phyloP scores from a whole-genome alignment of 2,113 vertebrate species.

The Peromyscus leucopus region DNA sequence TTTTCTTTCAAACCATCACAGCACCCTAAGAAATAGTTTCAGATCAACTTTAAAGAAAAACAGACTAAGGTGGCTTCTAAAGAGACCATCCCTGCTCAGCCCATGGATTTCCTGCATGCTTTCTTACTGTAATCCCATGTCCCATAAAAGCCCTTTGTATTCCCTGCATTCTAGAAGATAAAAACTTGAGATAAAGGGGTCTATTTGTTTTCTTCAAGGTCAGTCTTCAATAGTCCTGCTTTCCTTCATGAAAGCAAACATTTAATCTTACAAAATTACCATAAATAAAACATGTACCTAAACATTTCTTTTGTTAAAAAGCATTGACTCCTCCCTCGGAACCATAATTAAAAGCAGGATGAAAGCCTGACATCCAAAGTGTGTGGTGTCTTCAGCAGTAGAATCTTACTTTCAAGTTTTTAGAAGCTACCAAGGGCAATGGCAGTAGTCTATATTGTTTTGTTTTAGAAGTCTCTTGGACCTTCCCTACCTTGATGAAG shows the following conservation, averaged over 20 bases:
- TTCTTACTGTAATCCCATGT: background rate
- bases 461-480: background rate
- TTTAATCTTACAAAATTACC: background rate
- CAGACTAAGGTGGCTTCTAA: background rate
- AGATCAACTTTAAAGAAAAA: background rate
- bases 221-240: background rate
- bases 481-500: background rate
- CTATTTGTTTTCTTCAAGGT: background rate
- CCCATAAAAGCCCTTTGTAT: background rate
- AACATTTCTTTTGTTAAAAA: slow-evolving; percentile 2
- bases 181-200: background rate
- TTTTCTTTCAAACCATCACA: no score
- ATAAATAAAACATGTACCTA: background rate
- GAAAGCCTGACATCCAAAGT: background rate
- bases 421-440: background rate
- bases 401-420: background rate
- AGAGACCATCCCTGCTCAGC: background rate
- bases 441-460: background rate
- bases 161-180: background rate
- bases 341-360: background rate
- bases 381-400: background rate
- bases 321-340: background rate
- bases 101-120: no score
- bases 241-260: background rate
- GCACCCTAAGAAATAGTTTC: background rate